Base-by-base conservation (phyloP, 1,140 invertebrate genomes). In the Drosophila azteca region DNA sequence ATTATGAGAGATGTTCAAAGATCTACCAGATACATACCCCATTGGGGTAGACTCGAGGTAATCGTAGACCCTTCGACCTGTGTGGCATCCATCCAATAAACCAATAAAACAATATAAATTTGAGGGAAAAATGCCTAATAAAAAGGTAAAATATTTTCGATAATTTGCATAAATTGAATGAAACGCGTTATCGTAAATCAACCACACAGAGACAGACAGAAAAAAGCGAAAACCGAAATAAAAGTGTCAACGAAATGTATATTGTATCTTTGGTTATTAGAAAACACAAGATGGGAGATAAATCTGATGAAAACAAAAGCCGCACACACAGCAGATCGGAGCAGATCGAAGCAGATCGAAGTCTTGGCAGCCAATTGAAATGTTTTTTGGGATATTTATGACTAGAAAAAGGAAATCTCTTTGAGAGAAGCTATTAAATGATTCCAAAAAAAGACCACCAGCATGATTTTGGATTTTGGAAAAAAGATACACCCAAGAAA, bases 151-250 rank as follows among this genome's bases (percentile, higher is more conserved):
- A 71, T 41, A 46, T 70, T 51, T 59, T 15, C 48, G 43, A 62
- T 64, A 81, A 87, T 88, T 88, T 83, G 79, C 83, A 88, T 88
- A 88, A 88, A 77, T 59, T 74, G 58, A 89, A 88, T 88, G 79
- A 66, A 77, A 83, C 71, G 59, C 77, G 83, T 79, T 88, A 83
- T 88, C 84, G 81, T 88, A 88, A 88, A 88, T 88, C 83, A 88
- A 31, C 11, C 35, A 11, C 29, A 24, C 9, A 22, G 53, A 55
- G 41, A 44, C 17, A 20, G 17, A 20, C 17, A 26, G 22, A 45
- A 39, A 26, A 35, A 44, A 59, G 68, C 52, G 24, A 46, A 77
- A 68, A 43, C 17, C 55, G 44, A 81, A 72, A 87, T 88, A 88
- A 87, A 87, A 77, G 75, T 75, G 73, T 77, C 77, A 80, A 61